A percentile compares a stretch with the other conserved stretches of the same genome.
Evolutionary conservation across 2,797 vertebrate genomes (phyloP).

Genomic region (Enteromius anoplus): DNA sequence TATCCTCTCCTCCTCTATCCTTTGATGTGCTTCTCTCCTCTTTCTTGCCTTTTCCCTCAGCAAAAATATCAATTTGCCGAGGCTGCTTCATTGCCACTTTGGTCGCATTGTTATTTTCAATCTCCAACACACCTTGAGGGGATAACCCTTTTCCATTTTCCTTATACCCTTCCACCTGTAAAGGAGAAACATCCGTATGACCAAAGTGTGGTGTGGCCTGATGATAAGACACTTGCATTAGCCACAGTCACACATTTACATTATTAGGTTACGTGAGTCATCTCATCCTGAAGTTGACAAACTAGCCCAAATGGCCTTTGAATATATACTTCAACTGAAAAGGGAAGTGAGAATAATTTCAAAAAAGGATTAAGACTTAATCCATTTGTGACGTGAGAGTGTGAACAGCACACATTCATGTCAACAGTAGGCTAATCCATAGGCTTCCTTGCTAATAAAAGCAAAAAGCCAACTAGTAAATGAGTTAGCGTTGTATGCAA

Average conservation of each 20-base stretch:
- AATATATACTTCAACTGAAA: slow-evolving; percentile 16
- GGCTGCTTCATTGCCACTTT: slow-evolving; percentile 41
- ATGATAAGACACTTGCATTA: slow-evolving; percentile 37
- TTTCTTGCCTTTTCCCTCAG: slow-evolving; percentile 38
- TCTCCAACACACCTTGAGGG: slow-evolving; percentile 40
- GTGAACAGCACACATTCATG: slow-evolving; percentile 14
- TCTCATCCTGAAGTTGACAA: slow-evolving; percentile 16
- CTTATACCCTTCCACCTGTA: slow-evolving; percentile 44
- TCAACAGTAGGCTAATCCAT: slow-evolving; percentile 12
- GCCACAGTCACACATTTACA: slow-evolving; percentile 19
- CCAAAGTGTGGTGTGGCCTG: slow-evolving; percentile 37
- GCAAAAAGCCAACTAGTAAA: not conserved
- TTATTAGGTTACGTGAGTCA: slow-evolving; percentile 6
- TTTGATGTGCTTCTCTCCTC: slow-evolving; percentile 46
- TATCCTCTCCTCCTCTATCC: slow-evolving; percentile 46
- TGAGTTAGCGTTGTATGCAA: not conserved
- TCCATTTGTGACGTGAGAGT: slow-evolving; percentile 30
- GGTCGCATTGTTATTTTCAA: slow-evolving; percentile 45
- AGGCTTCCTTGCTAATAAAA: slow-evolving; percentile 17
- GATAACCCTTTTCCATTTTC: slow-evolving; percentile 30
- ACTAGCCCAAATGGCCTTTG: slow-evolving; percentile 18
- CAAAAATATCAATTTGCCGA: slow-evolving; percentile 44
- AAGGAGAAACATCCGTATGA: slow-evolving; percentile 43
- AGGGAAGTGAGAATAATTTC: slow-evolving; percentile 31
- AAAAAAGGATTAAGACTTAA: slow-evolving; percentile 39